These are phyloP conservation scores for Mugil cephalus DNA, from an alignment of 2,113 vertebrate genomes.

Conservation along the genomic window DNA sequence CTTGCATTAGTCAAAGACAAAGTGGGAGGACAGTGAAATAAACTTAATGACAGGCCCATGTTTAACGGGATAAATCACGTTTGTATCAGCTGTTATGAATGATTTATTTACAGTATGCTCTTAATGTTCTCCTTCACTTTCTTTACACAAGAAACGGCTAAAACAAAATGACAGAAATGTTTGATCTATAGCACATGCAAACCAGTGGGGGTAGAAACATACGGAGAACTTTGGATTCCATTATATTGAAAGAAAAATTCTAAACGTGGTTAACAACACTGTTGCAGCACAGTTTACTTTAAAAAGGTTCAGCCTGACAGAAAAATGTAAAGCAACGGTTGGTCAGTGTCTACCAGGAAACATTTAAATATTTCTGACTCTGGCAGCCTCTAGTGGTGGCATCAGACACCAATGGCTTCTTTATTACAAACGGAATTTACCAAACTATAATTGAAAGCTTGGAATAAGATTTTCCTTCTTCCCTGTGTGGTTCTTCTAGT, in stretches of 20 bases:
- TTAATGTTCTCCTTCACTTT: neutral
- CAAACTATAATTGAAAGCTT: too few relatives aligned
- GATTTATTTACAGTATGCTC: neutral
- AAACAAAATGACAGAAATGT: constrained; percentile 1
- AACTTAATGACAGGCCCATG: too few relatives aligned
- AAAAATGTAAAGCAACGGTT: too few relatives aligned
- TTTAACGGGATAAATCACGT: too few relatives aligned
- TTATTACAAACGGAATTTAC: neutral
- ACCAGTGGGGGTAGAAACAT: too few relatives aligned
- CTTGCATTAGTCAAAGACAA: neutral
- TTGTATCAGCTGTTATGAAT: neutral
- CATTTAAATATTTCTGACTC: neutral
- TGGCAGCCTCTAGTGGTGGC: neutral
- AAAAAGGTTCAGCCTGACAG: too few relatives aligned
- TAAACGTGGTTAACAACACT: neutral
- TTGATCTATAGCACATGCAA: neutral
- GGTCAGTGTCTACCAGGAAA: too few relatives aligned
- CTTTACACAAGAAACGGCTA: neutral
- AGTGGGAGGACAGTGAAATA: neutral
- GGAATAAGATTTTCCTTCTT: too few relatives aligned
- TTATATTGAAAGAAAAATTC: neutral
- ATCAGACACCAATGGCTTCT: neutral
- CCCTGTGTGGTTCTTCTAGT: too few relatives aligned
- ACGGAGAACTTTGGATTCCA: neutral
- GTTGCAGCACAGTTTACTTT: too few relatives aligned